phyloP scores from a whole-genome alignment of 2,888 invertebrate genomes.

The Lepidocyrtoides sp. region DNA sequence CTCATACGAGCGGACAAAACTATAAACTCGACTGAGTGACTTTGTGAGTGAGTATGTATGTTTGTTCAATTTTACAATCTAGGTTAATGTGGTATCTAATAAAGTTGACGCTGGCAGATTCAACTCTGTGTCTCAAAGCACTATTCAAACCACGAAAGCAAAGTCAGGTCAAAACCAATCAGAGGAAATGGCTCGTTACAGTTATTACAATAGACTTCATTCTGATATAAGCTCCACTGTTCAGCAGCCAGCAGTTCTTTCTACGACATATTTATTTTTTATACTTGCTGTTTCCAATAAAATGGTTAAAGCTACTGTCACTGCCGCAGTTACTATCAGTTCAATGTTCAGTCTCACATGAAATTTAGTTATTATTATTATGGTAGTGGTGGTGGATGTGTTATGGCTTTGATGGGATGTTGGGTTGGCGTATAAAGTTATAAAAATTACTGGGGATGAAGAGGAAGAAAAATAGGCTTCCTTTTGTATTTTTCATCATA shows the following conservation, averaged over 20 bases:
- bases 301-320: conserved; percentile 22
- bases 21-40: not conserved
- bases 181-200: conserved; percentile 62
- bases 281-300: conserved; percentile 19
- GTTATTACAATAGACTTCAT: conserved; percentile 43
- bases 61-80: conserved; percentile 72
- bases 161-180: conserved; percentile 67
- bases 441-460: conserved; percentile 31
- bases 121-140: not conserved
- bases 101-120: conserved; percentile 65
- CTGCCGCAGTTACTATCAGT: too few relatives aligned
- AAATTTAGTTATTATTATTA: not conserved
- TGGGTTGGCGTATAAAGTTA: conserved; percentile 36
- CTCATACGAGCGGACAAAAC: not conserved
- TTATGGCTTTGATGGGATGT: not conserved
- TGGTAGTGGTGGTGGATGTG: not conserved
- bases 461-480: too few relatives aligned
- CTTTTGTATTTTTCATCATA: conserved; percentile 4
- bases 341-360: too few relatives aligned
- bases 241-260: too few relatives aligned
- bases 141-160: not conserved
- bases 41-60: conserved; percentile 16
- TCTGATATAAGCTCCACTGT: not conserved
- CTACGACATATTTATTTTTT: not conserved
- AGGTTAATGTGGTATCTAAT: conserved; percentile 71